Evolutionary conservation across 2,113 vertebrate species (phyloP).

Genomic region (Eleginops maclovinus): DNA sequence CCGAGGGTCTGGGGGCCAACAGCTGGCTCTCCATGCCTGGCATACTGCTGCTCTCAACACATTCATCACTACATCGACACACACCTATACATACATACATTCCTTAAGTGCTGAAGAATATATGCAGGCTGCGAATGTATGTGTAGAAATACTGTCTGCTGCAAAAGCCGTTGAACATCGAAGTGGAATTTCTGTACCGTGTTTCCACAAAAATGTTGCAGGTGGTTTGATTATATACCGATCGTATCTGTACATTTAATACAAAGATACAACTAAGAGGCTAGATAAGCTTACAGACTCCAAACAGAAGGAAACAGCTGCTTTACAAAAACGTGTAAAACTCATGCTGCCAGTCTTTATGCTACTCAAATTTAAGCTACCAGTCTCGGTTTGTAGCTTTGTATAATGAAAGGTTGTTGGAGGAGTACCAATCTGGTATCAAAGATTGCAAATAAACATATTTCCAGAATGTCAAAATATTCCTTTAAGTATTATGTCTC

Average conservation of each 20-base stretch:
- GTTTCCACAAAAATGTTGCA: background rate
- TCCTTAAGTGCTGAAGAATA: background rate
- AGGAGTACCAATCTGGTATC: background rate
- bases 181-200: background rate
- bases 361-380: background rate
- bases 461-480: no score
- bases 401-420: background rate
- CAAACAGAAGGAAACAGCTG: no score
- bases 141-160: background rate
- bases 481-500: no score
- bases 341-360: background rate
- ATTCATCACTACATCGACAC: slow-evolving; percentile 35
- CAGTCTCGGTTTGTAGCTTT: background rate
- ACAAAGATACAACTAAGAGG: no score
- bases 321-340: no score
- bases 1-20: slow-evolving; percentile 53
- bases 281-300: no score
- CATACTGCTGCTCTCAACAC: slow-evolving; percentile 34
- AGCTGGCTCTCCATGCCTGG: slow-evolving; percentile 73
- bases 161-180: background rate
- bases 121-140: background rate
- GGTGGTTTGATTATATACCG: no score
- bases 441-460: no score
- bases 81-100: slow-evolving; percentile 17
- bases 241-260: no score